phyloP scores from a whole-genome alignment of 2,888 invertebrate species.

The Ectemnius cavifrons region DNA sequence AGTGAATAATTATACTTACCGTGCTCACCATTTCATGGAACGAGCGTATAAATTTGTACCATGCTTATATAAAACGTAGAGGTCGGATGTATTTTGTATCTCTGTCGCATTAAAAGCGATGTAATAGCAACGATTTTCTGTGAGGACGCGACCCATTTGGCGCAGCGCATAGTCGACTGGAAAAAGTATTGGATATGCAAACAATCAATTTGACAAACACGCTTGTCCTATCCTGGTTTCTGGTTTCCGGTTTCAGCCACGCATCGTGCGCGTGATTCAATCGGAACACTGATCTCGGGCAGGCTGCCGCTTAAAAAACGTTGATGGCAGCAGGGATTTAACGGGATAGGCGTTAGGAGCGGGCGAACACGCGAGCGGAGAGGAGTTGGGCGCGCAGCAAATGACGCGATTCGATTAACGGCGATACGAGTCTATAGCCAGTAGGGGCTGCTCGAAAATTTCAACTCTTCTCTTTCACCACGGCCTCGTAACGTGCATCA shows the following conservation, averaged over 20 bases:
- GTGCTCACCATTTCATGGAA: too few relatives aligned
- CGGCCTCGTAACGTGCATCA: slow-evolving; percentile 12
- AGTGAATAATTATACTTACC: too few relatives aligned
- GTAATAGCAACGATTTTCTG: too few relatives aligned
- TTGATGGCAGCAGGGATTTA: slow-evolving; percentile 14
- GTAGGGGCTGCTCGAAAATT: slow-evolving; percentile 9
- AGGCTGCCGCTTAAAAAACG: slow-evolving; percentile 23
- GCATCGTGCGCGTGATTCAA: slow-evolving; percentile 14
- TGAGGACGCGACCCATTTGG: too few relatives aligned
- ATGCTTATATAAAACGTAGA: too few relatives aligned
- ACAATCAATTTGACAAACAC: slow-evolving; percentile 24
- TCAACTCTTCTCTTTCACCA: slow-evolving; percentile 4
- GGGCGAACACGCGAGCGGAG: too few relatives aligned
- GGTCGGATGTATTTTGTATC: too few relatives aligned
- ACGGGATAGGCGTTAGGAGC: slow-evolving; percentile 19
- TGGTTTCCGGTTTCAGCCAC: too few relatives aligned
- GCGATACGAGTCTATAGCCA: not conserved
- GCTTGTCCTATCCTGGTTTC: too few relatives aligned
- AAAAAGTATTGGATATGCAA: slow-evolving; percentile 21
- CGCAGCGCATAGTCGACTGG: not conserved
- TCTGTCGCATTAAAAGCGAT: too few relatives aligned
- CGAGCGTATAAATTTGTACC: too few relatives aligned
- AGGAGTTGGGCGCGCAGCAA: slow-evolving; percentile 11
- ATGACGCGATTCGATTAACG: slow-evolving; percentile 36
- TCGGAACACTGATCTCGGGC: slow-evolving; percentile 34